These are phyloP conservation scores for Prorops nasuta DNA, from an alignment of 1,140 invertebrate genomes.

Conservation along the genomic window DNA sequence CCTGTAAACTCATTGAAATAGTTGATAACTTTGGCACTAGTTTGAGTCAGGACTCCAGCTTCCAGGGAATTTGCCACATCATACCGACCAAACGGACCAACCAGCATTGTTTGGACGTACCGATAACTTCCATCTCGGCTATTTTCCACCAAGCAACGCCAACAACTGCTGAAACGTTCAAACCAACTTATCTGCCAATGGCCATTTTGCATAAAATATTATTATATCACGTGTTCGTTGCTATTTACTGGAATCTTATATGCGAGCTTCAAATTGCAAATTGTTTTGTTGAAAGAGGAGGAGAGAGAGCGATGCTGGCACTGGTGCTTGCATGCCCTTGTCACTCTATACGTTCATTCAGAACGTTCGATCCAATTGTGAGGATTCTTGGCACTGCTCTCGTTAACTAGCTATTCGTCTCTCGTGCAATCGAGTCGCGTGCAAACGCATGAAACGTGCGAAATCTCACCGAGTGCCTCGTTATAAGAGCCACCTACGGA, in stretches of 20 bases:
- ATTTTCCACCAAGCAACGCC: constrained; percentile 11
- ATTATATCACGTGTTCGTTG: no score
- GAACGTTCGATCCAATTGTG: constrained; percentile 9
- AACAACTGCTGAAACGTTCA: neutral
- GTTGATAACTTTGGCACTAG: constrained; percentile 41
- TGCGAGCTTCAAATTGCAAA: neutral
- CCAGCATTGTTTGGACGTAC: constrained; percentile 30
- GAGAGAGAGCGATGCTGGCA: neutral
- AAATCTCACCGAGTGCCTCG: constrained; percentile 22
- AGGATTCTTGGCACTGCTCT: constrained; percentile 7
- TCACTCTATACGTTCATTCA: constrained; percentile 4
- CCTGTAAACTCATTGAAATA: constrained; percentile 48
- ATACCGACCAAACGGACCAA: constrained; percentile 31
- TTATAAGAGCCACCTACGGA: no score
- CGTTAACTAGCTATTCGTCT: no score
- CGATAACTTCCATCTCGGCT: constrained; percentile 20
- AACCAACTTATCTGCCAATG: no score
- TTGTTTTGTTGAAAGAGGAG: neutral
- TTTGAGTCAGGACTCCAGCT: constrained; percentile 31
- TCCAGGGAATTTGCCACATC: constrained; percentile 36
- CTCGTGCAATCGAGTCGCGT: neutral
- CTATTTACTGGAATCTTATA: no score
- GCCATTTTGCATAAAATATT: no score
- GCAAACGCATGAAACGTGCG: constrained; percentile 15
- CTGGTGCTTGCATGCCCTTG: neutral